phyloP scores from a whole-genome alignment of 2,113 vertebrate species.

The Datnioides undecimradiatus region DNA sequence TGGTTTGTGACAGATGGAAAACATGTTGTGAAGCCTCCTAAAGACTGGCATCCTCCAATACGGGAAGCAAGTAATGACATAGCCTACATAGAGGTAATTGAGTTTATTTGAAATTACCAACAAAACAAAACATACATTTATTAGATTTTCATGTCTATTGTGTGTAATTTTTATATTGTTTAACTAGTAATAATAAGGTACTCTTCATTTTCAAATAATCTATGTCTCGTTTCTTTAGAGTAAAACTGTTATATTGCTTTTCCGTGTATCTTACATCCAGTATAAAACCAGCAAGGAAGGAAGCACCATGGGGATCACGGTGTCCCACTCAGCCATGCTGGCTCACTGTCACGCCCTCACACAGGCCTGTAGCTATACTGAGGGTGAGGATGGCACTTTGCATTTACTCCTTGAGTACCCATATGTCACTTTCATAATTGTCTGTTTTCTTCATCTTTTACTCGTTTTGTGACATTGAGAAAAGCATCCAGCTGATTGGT shows the following conservation, averaged over 20 bases:
- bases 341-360: constrained; percentile 93
- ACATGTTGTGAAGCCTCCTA: constrained; percentile 93
- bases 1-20: constrained; percentile 98
- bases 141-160: neutral
- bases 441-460: neutral
- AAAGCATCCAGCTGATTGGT: neutral
- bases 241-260: neutral
- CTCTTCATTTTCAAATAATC: neutral
- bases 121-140: neutral
- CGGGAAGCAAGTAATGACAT: constrained; percentile 87
- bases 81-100: constrained; percentile 93
- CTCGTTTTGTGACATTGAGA: constrained; percentile 1
- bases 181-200: neutral
- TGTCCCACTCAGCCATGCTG: constrained; percentile 92
- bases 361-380: constrained; percentile 93
- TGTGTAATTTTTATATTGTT: neutral
- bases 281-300: constrained; percentile 98
- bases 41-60: constrained; percentile 91
- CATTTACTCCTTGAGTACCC: constrained; percentile 1
- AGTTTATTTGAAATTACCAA: neutral
- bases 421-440: neutral
- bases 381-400: constrained; percentile 85
- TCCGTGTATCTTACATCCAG: constrained; percentile 77
- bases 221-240: neutral
- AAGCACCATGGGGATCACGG: constrained; percentile 93